A percentile compares a stretch with the other conserved stretches of the same genome.
Conservation (phyloP, 2,888 invertebrate species). For the Anagyrus pseudococci region DNA sequence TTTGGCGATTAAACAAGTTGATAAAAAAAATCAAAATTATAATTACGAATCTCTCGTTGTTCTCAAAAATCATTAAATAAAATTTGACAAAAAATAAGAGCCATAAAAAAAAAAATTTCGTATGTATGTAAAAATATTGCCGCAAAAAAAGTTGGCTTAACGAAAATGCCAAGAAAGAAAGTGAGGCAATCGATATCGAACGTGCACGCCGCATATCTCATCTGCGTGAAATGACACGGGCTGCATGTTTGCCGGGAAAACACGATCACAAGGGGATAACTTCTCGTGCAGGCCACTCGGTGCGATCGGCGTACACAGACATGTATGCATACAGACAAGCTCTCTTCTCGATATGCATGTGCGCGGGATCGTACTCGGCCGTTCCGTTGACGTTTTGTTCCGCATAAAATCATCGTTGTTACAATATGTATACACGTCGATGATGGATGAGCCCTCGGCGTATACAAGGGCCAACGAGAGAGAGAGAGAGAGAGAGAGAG, state of each 20-base stretch:
- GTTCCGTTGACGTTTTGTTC: slow-evolving; percentile 41
- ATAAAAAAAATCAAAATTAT: no score
- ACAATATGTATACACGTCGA: slow-evolving; percentile 30
- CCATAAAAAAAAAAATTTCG: background rate
- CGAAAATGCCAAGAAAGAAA: no score
- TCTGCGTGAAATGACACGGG: slow-evolving; percentile 4
- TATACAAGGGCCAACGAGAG: slow-evolving; percentile 2
- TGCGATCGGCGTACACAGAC: background rate
- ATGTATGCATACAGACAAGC: background rate
- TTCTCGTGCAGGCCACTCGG: background rate
- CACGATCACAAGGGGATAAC: background rate
- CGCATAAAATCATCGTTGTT: slow-evolving; percentile 57
- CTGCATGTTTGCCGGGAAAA: slow-evolving; percentile 5
- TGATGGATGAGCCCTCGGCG: slow-evolving; percentile 38
- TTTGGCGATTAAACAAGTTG: no score
- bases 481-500: background rate
- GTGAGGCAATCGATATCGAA: background rate
- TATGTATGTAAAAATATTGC: background rate
- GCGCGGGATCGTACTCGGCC: no score
- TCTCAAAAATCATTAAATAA: no score
- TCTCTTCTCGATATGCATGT: no score
- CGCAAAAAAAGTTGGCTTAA: background rate
- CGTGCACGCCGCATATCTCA: background rate
- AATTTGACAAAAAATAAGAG: no score
- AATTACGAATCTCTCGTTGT: no score